Percentiles rank a stretch among this genome's conserved stretches.
Evolutionary conservation across 2,113 vertebrate genomes (phyloP).

Genomic region (Recurvirostra avosetta): DNA sequence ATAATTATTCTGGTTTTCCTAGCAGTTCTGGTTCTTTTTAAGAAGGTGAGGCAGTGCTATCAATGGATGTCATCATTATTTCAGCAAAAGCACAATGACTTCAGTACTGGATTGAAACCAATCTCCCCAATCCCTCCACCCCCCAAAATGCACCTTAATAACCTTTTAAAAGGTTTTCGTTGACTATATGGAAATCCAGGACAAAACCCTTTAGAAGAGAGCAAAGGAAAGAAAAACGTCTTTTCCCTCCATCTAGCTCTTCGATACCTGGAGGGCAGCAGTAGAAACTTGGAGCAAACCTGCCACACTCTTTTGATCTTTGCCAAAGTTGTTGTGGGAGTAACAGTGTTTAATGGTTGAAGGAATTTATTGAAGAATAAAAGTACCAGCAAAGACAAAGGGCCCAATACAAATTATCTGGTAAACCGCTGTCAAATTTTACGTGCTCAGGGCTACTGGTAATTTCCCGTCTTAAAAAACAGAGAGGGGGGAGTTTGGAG

Average conservation of each 20-base stretch:
- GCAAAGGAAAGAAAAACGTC: background rate
- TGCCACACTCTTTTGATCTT: slow-evolving; percentile 11
- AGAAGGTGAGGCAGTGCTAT: background rate
- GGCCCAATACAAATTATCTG: background rate
- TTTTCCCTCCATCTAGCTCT: background rate
- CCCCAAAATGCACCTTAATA: background rate
- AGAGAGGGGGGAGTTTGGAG: background rate
- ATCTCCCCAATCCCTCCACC: background rate
- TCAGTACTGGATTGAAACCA: background rate
- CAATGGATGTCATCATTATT: background rate
- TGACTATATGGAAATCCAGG: background rate
- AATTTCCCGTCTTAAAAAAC: background rate
- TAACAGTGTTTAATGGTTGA: background rate
- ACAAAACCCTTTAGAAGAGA: background rate
- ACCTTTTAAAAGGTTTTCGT: background rate
- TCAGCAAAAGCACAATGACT: background rate
- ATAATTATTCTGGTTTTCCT: slow-evolving; percentile 7
- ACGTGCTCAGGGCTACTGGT: background rate
- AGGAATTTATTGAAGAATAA: slow-evolving; percentile 40
- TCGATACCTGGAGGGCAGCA: background rate
- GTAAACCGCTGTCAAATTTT: background rate
- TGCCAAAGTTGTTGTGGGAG: background rate
- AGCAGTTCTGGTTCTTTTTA: background rate
- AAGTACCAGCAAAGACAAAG: slow-evolving; percentile 11
- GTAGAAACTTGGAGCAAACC: background rate